Conservation (phyloP, 2,888 invertebrate species). For the Habrosyne pyritoides region DNA sequence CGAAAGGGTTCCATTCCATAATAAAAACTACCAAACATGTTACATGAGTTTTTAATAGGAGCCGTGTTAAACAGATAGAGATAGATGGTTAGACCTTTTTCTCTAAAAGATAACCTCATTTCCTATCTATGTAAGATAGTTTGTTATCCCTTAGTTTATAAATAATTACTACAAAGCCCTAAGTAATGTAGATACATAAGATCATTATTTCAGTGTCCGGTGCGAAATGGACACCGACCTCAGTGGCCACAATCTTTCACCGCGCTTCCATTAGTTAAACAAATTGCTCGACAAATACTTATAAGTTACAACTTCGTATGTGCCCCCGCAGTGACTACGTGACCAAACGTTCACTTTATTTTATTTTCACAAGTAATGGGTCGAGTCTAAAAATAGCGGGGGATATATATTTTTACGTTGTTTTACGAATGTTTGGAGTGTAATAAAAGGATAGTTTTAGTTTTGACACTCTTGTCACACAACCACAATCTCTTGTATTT, state of each 20-base stretch:
- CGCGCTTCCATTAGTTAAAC: slow-evolving; percentile 59
- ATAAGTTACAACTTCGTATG: slow-evolving; percentile 29
- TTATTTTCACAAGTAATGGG: neutral
- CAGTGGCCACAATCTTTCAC: slow-evolving; percentile 59
- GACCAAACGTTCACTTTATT: neutral
- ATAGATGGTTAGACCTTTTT: too few relatives aligned
- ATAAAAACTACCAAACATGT: too few relatives aligned
- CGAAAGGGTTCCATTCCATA: too few relatives aligned
- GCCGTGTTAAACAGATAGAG: too few relatives aligned
- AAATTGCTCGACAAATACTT: slow-evolving; percentile 56
- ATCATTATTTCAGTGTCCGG: slow-evolving; percentile 53
- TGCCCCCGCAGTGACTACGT: slow-evolving; percentile 8
- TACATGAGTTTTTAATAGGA: too few relatives aligned
- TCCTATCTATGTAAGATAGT: neutral
- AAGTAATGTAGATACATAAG: slow-evolving; percentile 44
- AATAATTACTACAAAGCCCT: slow-evolving; percentile 12
- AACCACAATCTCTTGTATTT: too few relatives aligned
- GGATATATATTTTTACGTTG: neutral
- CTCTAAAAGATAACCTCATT: too few relatives aligned
- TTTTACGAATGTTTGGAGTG: neutral
- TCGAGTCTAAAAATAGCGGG: neutral
- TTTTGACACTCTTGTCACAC: too few relatives aligned
- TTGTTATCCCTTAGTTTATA: too few relatives aligned
- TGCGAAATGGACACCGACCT: slow-evolving; percentile 58
- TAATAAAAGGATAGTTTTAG: neutral